These are phyloP conservation scores for Deilephila porcellus DNA, from an alignment of 2,888 invertebrate genomes.

Conservation along the genomic window DNA sequence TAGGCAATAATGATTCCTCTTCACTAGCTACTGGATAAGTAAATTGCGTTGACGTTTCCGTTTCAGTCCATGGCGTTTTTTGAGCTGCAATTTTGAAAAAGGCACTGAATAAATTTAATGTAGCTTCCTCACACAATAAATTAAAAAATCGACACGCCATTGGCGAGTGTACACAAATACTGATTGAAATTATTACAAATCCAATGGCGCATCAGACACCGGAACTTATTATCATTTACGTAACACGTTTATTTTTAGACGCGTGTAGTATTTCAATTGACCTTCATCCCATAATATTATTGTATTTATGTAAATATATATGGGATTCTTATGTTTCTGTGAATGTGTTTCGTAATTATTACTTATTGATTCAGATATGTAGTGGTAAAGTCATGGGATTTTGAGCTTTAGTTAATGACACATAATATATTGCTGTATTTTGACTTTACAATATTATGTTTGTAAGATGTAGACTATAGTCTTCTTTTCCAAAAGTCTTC, in stretches of 20 bases:
- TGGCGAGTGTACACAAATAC: conserved; percentile 48
- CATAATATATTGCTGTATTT: too few species aligned
- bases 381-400: too few species aligned
- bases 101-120: conserved; percentile 58
- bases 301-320: too few species aligned
- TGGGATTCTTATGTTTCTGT: too few species aligned
- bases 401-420: too few species aligned
- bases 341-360: too few species aligned
- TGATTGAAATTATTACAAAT: conserved; percentile 49
- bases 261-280: conserved; percentile 9
- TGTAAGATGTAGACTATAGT: not conserved
- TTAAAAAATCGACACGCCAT: conserved; percentile 63
- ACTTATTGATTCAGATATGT: too few species aligned
- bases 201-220: conserved; percentile 42
- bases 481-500: too few species aligned
- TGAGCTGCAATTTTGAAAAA: conserved; percentile 76
- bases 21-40: conserved; percentile 70
- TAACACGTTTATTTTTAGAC: conserved; percentile 37
- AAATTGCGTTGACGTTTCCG: conserved; percentile 68
- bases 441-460: not conserved
- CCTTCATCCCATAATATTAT: not conserved
- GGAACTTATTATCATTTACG: conserved; percentile 72
- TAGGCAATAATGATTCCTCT: conserved; percentile 64
- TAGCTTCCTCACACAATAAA: conserved; percentile 57
- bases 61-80: conserved; percentile 76